Base-by-base conservation (phyloP, 2,888 invertebrate genomes). In the Tridacna gigas region DNA sequence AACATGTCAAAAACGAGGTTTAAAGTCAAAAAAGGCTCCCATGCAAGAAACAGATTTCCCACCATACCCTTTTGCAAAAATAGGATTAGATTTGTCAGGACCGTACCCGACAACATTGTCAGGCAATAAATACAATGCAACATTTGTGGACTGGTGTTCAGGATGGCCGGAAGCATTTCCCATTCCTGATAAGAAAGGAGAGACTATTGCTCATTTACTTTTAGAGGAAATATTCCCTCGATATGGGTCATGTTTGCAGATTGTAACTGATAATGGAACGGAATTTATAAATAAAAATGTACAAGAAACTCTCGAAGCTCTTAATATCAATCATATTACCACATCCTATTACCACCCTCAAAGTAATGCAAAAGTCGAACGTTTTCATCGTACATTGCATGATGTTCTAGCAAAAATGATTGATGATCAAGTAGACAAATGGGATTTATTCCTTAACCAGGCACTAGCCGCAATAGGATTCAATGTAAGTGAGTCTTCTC, bases 391-490 rank as follows among this genome's bases (percentile, higher is more conserved):
- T 22, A 79, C 74, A 45, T 20, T 83, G 22, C 73, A 81, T 61
- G 63, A 80, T 66, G 45, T 80, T n/a, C 15, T 86, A n/a, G 37
- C 80, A 0, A 86, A 80, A 56, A n/a, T 69, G 9, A 65, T 86
- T 28, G 22, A 74, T 45, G 74, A 82, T 26, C 63, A 83, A 63
- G 18, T 25, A 20, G n/a, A 73, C 18, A 77, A 69, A 0, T 88
- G 82, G 81, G 86, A 88, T 75, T 25, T 83, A 12, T 69, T 56
- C 74, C 66, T 88, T n/a, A 88, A 88, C 51, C 81, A 83, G 66
- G 75, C 82, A 26, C 51, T 86, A 45, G 82, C 84, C 20, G 86
- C 78, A 12, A 74, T 86, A 13, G 28, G 84, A n/a, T 88, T 84
- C 37, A 81, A 74, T 74, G 56, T 73, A 15, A 85, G 73, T 73